A percentile compares a stretch with the other conserved stretches of the same genome.
phyloP scores from a whole-genome alignment of 2,888 invertebrate genomes.

The Cephus sareptanus region DNA sequence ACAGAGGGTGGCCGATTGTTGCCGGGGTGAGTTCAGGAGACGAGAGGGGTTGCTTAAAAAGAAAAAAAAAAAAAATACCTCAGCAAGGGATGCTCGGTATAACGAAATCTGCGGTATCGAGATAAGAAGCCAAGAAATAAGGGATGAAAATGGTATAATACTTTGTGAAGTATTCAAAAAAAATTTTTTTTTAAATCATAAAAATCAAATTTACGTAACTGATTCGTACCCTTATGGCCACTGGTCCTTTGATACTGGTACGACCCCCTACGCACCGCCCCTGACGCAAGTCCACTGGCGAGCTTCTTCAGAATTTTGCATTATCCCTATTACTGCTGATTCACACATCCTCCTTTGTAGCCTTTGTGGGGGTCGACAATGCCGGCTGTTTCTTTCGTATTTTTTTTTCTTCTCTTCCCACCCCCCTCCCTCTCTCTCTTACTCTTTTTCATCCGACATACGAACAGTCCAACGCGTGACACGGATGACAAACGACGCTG shows the following conservation, averaged over 20 bases:
- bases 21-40: neutral
- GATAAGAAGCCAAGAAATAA: neutral
- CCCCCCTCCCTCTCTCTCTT: conserved; percentile 4
- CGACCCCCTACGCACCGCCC: neutral
- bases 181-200: no score
- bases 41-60: neutral
- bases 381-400: conserved; percentile 44
- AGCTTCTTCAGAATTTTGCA: conserved; percentile 56
- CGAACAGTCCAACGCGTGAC: conserved; percentile 41
- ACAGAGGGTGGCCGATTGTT: neutral
- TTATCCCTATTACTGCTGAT: conserved; percentile 65
- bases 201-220: neutral
- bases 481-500: conserved; percentile 48
- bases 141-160: neutral
- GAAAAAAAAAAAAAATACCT: neutral
- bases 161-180: neutral
- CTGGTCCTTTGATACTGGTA: neutral
- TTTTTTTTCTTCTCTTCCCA: conserved; percentile 22
- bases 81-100: neutral
- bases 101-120: neutral
- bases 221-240: neutral
- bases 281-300: neutral
- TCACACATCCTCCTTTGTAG: conserved; percentile 62
- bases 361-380: conserved; percentile 60
- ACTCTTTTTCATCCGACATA: conserved; percentile 32